These are phyloP conservation scores for Bugulina stolonifera DNA, from an alignment of 2,888 invertebrate species.

Conservation along the genomic window DNA sequence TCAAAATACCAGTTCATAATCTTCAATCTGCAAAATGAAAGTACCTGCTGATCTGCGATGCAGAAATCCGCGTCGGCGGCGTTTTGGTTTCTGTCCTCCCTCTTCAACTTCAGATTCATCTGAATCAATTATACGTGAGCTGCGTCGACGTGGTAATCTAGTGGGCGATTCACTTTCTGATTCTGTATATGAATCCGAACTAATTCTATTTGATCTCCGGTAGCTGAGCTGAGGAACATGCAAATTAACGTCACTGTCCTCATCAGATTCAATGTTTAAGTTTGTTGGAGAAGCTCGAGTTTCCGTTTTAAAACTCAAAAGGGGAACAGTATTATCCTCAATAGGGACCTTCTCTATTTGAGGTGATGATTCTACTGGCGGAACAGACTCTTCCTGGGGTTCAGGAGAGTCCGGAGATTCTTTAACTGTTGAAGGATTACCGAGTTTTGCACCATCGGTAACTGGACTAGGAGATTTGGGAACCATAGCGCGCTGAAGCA, in stretches of 20 bases:
- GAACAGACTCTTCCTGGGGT: background rate
- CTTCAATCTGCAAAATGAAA: no score
- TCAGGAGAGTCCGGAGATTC: background rate
- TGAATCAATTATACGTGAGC: background rate
- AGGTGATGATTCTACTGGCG: background rate
- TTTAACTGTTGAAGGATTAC: no score
- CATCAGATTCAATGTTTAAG: background rate
- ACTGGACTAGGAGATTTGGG: background rate
- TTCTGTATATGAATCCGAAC: slow-evolving; percentile 11
- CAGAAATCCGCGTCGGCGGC: background rate
- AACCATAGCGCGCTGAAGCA: background rate
- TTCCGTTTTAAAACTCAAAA: background rate
- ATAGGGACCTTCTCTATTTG: background rate
- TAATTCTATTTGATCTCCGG: background rate
- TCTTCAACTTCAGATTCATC: slow-evolving; percentile 12
- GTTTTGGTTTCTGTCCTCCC: background rate
- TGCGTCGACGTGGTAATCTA: background rate
- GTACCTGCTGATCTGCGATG: background rate
- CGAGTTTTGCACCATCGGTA: no score
- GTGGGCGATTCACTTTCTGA: slow-evolving; percentile 5
- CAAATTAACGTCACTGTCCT: background rate
- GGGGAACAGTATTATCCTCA: background rate
- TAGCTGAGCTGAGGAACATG: background rate
- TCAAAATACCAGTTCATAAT: no score
- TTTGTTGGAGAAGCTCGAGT: no score